These are phyloP conservation scores for Stenoptilia bipunctidactyla DNA, from an alignment of 2,888 invertebrate species.

Conservation along the genomic window DNA sequence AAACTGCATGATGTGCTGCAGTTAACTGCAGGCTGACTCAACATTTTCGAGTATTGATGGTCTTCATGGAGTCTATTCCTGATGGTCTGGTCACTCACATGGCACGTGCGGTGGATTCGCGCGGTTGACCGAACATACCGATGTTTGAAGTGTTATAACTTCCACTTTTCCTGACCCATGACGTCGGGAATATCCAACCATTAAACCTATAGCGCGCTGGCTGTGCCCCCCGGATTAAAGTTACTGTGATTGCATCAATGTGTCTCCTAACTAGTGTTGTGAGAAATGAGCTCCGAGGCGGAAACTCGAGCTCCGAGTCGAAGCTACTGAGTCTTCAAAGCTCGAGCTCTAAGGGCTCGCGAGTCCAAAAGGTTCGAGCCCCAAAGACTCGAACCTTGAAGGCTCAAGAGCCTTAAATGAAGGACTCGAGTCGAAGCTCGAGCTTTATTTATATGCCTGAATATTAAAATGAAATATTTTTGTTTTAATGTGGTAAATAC, in stretches of 20 bases:
- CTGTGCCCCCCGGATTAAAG: constrained; percentile 5
- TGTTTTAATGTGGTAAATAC: no score
- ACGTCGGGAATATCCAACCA: constrained; percentile 5
- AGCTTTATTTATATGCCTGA: no score
- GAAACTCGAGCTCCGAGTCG: no score
- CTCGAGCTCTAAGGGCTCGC: no score
- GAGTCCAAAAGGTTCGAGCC: no score
- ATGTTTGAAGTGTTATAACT: constrained; percentile 10
- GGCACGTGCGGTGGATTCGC: constrained; percentile 7
- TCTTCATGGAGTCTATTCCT: constrained; percentile 2
- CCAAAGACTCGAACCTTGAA: no score
- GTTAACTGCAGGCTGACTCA: not conserved
- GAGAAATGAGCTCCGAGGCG: no score
- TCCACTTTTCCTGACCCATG: constrained; percentile 9
- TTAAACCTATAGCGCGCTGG: constrained; percentile 3
- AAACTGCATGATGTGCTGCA: constrained; percentile 1
- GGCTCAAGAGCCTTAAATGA: no score
- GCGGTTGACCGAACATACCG: constrained; percentile 12
- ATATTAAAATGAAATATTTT: no score
- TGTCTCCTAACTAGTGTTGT: not conserved
- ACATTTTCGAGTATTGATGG: constrained; percentile 1
- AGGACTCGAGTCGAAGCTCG: no score
- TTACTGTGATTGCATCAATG: not conserved
- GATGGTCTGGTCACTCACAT: constrained; percentile 3
- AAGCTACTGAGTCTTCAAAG: no score